Evolutionary conservation across 2,797 vertebrate species (phyloP).

Genomic region (Amblyopsis hoosieri): DNA sequence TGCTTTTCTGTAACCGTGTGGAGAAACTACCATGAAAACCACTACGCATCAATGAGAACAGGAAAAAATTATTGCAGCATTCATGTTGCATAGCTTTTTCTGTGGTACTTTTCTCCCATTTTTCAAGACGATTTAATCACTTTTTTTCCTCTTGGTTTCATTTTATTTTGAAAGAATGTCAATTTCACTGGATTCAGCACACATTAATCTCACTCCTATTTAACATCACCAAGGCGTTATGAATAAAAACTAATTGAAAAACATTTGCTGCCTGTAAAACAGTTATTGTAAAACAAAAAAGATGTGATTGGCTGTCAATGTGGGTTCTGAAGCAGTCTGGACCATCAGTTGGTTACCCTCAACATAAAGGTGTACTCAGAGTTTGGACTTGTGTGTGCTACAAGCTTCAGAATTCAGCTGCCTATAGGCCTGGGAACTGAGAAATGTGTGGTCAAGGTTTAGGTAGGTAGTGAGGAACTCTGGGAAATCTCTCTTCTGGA

Average conservation of each 20-base stretch:
- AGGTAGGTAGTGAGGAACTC: slow-evolving; percentile 81
- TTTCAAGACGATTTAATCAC: no score
- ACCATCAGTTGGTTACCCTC: neutral
- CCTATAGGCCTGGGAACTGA: slow-evolving; percentile 50
- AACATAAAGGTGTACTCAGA: slow-evolving; percentile 45
- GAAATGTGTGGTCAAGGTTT: slow-evolving; percentile 74
- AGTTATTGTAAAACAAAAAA: neutral
- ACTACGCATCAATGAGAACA: neutral
- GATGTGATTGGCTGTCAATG: neutral
- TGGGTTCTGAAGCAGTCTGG: neutral
- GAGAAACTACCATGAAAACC: slow-evolving; percentile 4
- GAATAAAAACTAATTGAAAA: slow-evolving; percentile 45
- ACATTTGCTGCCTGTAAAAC: slow-evolving; percentile 1
- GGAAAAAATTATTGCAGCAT: neutral
- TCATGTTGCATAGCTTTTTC: neutral
- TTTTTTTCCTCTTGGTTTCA: neutral
- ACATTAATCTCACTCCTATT: slow-evolving; percentile 23
- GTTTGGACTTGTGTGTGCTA: slow-evolving; percentile 38
- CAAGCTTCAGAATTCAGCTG: neutral
- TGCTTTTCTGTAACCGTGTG: slow-evolving; percentile 15
- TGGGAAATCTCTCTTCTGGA: slow-evolving; percentile 74
- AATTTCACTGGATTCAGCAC: slow-evolving; percentile 38
- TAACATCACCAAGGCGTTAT: slow-evolving; percentile 34
- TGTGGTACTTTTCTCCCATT: neutral
- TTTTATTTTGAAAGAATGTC: slow-evolving; percentile 17